Evolutionary conservation across 2,113 vertebrate species (phyloP).

Genomic region (Phainopepla nitens): DNA sequence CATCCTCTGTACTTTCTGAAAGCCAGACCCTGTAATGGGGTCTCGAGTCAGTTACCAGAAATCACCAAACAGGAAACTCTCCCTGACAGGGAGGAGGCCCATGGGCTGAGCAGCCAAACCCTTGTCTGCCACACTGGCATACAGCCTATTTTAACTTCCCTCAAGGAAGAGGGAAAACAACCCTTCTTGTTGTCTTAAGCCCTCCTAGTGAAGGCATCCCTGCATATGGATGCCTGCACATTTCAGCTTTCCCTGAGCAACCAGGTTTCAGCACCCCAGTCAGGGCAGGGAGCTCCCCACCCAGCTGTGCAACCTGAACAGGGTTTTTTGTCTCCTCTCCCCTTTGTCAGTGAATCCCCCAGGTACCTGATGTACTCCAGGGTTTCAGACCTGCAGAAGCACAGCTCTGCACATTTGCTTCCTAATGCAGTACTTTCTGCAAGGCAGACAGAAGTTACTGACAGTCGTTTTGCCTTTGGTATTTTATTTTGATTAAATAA

Average conservation of each 20-base stretch:
- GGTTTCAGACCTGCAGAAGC: conserved; percentile 30
- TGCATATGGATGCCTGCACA: conserved; percentile 23
- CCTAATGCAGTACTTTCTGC: conserved; percentile 58
- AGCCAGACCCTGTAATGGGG: not conserved
- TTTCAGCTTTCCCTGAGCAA: conserved; percentile 27
- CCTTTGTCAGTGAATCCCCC: conserved; percentile 38
- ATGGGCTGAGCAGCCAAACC: not conserved
- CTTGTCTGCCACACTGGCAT: not conserved
- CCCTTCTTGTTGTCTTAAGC: conserved; percentile 8
- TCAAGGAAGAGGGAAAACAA: not conserved
- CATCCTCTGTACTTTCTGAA: not conserved
- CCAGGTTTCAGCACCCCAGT: conserved; percentile 24
- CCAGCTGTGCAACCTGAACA: conserved; percentile 52
- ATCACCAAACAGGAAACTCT: not conserved
- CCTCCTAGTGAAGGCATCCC: not conserved
- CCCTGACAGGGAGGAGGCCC: not conserved
- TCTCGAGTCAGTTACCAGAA: not conserved
- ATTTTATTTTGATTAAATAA: conserved; percentile 77
- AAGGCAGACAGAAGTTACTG: conserved; percentile 9
- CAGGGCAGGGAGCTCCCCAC: conserved; percentile 35
- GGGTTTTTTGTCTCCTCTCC: conserved; percentile 13
- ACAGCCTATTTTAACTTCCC: conserved; percentile 1
- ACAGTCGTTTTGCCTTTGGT: conserved; percentile 52
- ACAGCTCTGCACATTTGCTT: not conserved
- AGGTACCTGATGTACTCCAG: conserved; percentile 58